Evolutionary conservation across 2,113 vertebrate species (phyloP).

Genomic region (Sorex araneus): DNA sequence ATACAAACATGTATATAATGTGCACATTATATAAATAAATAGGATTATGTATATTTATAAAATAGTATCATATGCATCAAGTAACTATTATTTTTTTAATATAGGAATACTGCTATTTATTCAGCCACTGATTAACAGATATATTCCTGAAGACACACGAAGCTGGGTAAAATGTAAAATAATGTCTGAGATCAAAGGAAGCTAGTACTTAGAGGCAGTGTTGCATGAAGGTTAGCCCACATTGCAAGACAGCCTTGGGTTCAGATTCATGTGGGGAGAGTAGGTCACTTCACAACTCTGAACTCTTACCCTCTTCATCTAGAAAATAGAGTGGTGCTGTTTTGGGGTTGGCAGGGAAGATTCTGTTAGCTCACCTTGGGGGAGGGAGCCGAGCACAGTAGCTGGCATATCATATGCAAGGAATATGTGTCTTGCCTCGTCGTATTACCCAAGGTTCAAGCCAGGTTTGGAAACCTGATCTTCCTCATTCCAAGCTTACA

Average conservation of each 20-base stretch:
- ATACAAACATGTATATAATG: no score
- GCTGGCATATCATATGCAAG: background rate
- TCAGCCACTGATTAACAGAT: no score
- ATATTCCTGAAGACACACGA: conserved; percentile 4
- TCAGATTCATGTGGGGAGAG: background rate
- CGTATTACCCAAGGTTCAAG: conserved; percentile 26
- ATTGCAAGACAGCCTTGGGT: background rate
- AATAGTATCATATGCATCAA: no score
- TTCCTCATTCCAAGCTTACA: conserved; percentile 13
- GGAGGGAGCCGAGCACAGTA: background rate
- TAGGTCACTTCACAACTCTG: conserved; percentile 7
- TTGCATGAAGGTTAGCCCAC: background rate
- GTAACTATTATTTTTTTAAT: no score
- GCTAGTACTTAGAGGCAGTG: background rate
- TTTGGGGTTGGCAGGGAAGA: background rate
- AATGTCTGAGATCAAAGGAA: background rate
- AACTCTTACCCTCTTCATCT: background rate
- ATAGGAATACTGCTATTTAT: no score
- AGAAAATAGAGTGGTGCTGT: background rate
- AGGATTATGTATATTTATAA: no score
- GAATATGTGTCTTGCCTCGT: background rate
- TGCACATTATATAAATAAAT: no score
- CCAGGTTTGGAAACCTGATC: conserved; percentile 37
- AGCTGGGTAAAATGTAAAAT: conserved; percentile 7
- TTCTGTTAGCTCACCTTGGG: background rate